These are phyloP conservation scores for Clarias macrocephalus DNA, from an alignment of 2,113 vertebrate genomes.

Conservation along the genomic window DNA sequence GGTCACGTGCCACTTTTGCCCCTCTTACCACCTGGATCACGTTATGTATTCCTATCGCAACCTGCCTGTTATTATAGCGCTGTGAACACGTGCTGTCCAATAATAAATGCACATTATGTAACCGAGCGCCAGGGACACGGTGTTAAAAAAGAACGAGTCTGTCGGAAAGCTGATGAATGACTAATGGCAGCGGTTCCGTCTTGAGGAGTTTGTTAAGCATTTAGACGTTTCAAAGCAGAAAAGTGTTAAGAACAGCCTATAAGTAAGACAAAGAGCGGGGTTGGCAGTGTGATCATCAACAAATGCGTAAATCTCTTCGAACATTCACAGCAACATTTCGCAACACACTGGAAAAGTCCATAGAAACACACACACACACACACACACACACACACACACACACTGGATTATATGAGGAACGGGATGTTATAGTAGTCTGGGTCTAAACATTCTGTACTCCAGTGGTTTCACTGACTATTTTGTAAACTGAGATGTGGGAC, in stretches of 20 bases:
- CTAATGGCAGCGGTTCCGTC: background rate
- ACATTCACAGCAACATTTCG: background rate
- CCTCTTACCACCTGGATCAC: background rate
- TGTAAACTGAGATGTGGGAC: background rate
- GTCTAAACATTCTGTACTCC: background rate
- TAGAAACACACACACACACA: background rate
- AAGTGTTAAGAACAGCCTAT: background rate
- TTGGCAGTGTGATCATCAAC: background rate
- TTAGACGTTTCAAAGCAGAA: background rate
- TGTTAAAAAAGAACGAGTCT: background rate
- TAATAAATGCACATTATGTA: conserved; percentile 27
- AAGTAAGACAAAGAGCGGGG: background rate
- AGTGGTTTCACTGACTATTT: background rate
- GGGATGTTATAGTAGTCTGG: background rate
- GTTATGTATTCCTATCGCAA: background rate
- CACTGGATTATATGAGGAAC: no score
- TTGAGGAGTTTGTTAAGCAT: background rate
- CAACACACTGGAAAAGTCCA: background rate
- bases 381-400: no score
- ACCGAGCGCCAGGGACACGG: background rate
- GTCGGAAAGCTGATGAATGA: background rate
- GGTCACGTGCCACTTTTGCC: background rate
- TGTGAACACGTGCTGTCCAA: background rate
- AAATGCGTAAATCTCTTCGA: background rate
- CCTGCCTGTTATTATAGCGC: background rate